Base-by-base conservation (phyloP, 1,140 invertebrate species). In the Aethina tumida region DNA sequence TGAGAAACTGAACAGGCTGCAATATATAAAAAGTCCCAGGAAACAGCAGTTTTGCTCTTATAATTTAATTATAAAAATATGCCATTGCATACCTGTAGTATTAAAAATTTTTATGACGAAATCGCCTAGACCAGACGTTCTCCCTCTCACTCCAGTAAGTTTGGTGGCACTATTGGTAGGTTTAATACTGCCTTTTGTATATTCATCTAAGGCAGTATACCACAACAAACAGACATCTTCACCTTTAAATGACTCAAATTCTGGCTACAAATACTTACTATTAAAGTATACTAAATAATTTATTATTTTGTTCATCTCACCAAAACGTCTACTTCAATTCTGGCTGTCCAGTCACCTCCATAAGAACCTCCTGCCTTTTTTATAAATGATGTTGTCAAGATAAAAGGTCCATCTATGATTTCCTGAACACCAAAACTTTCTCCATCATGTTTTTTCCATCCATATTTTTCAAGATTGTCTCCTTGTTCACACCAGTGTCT, bases 401-500 rank as follows among this genome's bases (percentile, higher is more conserved):
- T 69, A 37, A 85, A 79, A 5, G 77, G 73, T 8, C 75, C 71
- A 56, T 99, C 94, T 9, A 76, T 60, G 37, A 98, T 88, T 49
- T 86, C 74, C 64, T 99, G 95, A 22, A 87, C 66, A 2, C 95
- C 96, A 71, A 97, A 98, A 29, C 74, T 81, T 15, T 72, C 67
- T 0, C 94, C 94, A 66, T 99, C 92, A 60, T 97, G 94, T 44
- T 87, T 74, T 2, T 80, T 59, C 95, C 95, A 99, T 0, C 84
- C 82, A 62, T 81, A 84, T 14, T 71, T 75, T 9, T 81, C 66
- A 13, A 98, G 64, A 48, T 78, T 71, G 60, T 97, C 91, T 33
- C 77, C 74, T 60, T 95, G 87, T 43, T 94, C 82, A 65, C 94
- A 97, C 86, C 85, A 94, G 61, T 97, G 93, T 29, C 92, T 81